Conservation (phyloP, 2,797 vertebrate species). For the Mergus octosetaceus region DNA sequence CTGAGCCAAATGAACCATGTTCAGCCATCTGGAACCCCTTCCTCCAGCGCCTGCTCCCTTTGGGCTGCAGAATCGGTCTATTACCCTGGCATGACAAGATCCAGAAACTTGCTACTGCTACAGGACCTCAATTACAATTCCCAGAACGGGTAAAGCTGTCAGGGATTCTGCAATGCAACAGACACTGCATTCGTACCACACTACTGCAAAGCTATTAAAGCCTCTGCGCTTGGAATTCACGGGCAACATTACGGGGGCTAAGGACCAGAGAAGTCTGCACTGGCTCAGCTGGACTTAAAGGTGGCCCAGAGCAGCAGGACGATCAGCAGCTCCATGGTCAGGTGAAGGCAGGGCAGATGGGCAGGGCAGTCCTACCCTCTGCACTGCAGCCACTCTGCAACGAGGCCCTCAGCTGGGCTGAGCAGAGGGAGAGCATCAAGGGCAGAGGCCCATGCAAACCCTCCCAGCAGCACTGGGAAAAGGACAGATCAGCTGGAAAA, state of each 20-base stretch:
- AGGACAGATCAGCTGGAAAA: background rate
- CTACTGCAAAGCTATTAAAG: conserved; percentile 49
- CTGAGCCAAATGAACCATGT: conserved; percentile 68
- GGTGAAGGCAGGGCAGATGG: background rate
- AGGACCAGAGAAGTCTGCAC: background rate
- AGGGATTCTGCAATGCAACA: conserved; percentile 57
- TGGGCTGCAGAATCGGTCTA: conserved; percentile 62
- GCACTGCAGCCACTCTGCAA: background rate
- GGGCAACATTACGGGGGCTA: background rate
- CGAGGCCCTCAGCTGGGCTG: fast-evolving
- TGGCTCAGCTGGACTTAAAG: background rate
- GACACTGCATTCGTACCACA: conserved; percentile 47
- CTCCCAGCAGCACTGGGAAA: background rate
- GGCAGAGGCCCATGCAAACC: background rate
- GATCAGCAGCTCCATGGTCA: fast-evolving
- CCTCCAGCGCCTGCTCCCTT: conserved; percentile 53
- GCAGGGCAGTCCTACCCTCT: background rate
- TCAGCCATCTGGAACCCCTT: conserved; percentile 72
- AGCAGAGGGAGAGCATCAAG: background rate
- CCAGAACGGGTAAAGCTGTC: conserved; percentile 47
- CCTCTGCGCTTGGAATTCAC: conserved; percentile 19
- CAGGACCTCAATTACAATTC: conserved; percentile 68
- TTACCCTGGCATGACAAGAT: conserved; percentile 58
- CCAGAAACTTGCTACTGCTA: conserved; percentile 58
- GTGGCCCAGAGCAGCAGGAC: background rate